These are phyloP conservation scores for Abramis brama DNA, from an alignment of 2,113 vertebrate genomes.

Conservation along the genomic window DNA sequence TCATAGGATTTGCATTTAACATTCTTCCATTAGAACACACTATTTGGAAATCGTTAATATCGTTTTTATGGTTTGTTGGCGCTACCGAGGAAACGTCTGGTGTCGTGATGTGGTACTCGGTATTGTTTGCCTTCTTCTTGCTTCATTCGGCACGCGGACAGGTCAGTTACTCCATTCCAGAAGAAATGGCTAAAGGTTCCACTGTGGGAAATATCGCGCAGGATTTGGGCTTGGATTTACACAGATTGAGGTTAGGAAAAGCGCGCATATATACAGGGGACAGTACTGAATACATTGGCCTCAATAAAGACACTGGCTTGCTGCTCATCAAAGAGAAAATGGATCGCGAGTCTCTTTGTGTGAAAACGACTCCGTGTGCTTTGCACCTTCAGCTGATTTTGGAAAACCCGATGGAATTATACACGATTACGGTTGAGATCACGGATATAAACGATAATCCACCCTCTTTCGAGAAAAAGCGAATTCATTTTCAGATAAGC, in stretches of 20 bases:
- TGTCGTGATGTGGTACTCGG: conserved; percentile 62
- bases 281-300: conserved; percentile 66
- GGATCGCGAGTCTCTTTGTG: conserved; percentile 80
- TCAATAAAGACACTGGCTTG: conserved; percentile 65
- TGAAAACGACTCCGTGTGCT: conserved; percentile 64
- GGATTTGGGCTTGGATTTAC: conserved; percentile 71
- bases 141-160: conserved; percentile 56
- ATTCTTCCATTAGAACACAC: background rate
- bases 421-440: conserved; percentile 71
- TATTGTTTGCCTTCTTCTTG: conserved; percentile 40
- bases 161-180: conserved; percentile 71
- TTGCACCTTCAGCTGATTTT: conserved; percentile 75
- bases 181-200: conserved; percentile 75
- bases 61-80: background rate
- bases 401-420: conserved; percentile 78
- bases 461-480: conserved; percentile 69
- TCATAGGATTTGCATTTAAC: background rate
- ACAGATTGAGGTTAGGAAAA: conserved; percentile 66
- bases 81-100: background rate
- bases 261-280: conserved; percentile 68
- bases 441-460: conserved; percentile 80
- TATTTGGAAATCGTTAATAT: background rate
- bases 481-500: conserved; percentile 72
- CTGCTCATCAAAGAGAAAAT: conserved; percentile 76
- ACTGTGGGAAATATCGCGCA: conserved; percentile 75